phyloP scores from a whole-genome alignment of 2,888 invertebrate genomes.

The Ectobius pallidus region DNA sequence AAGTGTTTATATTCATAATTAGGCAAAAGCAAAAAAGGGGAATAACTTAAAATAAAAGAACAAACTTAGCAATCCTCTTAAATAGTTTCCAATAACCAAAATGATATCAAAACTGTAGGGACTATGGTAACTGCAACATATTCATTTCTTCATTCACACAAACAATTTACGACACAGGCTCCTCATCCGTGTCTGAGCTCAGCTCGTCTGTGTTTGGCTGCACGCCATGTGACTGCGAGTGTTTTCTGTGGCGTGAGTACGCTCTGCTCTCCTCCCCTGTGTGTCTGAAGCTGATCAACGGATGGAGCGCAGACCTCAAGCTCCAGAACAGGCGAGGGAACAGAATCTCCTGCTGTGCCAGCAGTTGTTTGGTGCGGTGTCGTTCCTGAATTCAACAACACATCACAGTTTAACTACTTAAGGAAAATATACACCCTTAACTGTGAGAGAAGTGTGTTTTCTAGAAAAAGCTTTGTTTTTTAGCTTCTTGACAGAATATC shows the following conservation, averaged over 20 bases:
- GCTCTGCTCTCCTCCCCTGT: conserved; percentile 51
- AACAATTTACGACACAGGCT: conserved; percentile 32
- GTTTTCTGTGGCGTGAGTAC: conserved; percentile 43
- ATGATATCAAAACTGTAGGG: too few species aligned
- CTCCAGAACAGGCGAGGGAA: conserved; percentile 78
- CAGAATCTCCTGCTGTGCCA: conserved; percentile 75
- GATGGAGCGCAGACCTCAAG: conserved; percentile 76
- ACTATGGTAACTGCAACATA: neutral
- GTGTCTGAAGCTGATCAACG: conserved; percentile 67
- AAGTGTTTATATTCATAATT: too few species aligned
- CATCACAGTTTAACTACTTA: neutral
- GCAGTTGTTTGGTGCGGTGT: conserved; percentile 68
- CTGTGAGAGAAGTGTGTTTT: too few species aligned
- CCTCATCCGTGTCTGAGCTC: conserved; percentile 41
- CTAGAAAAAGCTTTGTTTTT: too few species aligned
- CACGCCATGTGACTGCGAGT: conserved; percentile 28
- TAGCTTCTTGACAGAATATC: too few species aligned
- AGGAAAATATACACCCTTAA: conserved; percentile 34
- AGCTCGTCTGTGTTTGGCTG: conserved; percentile 25
- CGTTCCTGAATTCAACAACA: conserved; percentile 56
- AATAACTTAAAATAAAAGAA: too few species aligned
- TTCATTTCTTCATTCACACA: conserved; percentile 27
- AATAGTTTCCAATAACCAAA: too few species aligned
- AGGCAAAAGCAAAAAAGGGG: too few species aligned
- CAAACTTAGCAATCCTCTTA: too few species aligned